Evolutionary conservation across 2,888 invertebrate genomes (phyloP), one percentile per base, ranked within the genome.

Genomic region (Drosophila stalkeri): DNA sequence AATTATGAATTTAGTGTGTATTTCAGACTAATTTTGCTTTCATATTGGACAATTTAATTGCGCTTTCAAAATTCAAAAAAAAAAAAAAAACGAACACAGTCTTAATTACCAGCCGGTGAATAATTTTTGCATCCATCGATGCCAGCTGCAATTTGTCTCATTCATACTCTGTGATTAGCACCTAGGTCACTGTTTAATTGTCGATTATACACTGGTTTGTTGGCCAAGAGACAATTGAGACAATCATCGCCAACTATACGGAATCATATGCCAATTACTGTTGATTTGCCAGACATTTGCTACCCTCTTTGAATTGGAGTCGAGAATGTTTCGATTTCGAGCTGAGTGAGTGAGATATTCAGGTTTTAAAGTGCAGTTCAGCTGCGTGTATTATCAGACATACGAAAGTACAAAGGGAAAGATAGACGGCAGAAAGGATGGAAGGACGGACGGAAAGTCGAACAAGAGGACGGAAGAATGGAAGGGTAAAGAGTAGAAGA

Each of bases 141-240:
- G 46, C n/a, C 47, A 61, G 49, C 44, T 51, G 35, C 39, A 46
- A 39, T 64, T 61, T 68, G 37, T 11, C 18, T 39, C 49, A 59
- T 52, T 66, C 49, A 66, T 57, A 18, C 55, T 60, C 47, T 61
- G 64, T 73, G 80, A 81, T 81, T 80, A 74, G 69, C 81, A 80
- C 70, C 61, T 67, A 46, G 69, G 60, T 43, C 72, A 47, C 16
- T 59, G 23, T 37, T 60, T 61, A 57, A 62, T 54, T 77, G 66
- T 44, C 47, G 63, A 31, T 57, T 49, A 20, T 35, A 43, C 64
- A 64, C 52, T 72, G 66, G 82, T 82, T 80, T 70, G 69, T 76
- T 72, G 55, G 49, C 62, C 70, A 67, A 82, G 73, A 66, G 73
- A 64, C 47, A 18, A 62, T 11, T 31, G 20, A 18, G 20, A 27